Evolutionary conservation across 2,888 invertebrate genomes (phyloP), one percentile per base, ranked within the genome.

Genomic region (Orthosia cruda): DNA sequence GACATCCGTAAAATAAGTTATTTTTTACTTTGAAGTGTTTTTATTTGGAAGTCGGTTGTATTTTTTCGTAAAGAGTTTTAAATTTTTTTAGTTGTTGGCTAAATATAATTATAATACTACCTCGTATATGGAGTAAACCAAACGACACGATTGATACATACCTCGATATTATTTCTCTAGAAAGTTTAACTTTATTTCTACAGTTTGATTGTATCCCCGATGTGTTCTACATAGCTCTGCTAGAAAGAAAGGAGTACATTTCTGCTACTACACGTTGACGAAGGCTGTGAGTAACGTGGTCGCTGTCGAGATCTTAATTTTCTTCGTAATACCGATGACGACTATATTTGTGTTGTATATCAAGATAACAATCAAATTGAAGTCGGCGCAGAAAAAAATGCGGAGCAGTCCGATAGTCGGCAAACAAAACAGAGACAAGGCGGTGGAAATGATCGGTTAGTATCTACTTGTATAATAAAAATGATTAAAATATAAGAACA

Each of bases 241-340:
- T 94, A 23, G 94, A 95, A 73, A 91, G 90, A 62, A 94, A 94
- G 49, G 92, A 94, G 63, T 93, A 93, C 64, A 92, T 93, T 94
- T 94, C 70, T 96, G 96, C 80, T 95, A 94, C 71, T 91, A 92
- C n/a, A 92, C 91, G 2, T 81, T 95, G 32, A 89, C 94, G 1
- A 87, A 92, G 40, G 81, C 86, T 1, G 75, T 93, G 49, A 90
- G 90, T 68, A 93, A 97, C 52, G 94, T 97, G 74, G 91, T 96
- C 5, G 93, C 95, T 1, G 89, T 97, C 15, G 98, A 98, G 90
- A 97, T 98, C n/a, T 97, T 98, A 82, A 97, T 99, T 67, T 98
- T 99, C 93, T 99, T 98, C 92, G 97, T 98, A 9, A 97, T 98
- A 32, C 99, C 99, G 0, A 98, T 99, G 98, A 98, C 98, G 2